A percentile compares a stretch with the other conserved stretches of the same genome.
phyloP scores from a whole-genome alignment of 2,113 vertebrate genomes.

The Rynchops niger region DNA sequence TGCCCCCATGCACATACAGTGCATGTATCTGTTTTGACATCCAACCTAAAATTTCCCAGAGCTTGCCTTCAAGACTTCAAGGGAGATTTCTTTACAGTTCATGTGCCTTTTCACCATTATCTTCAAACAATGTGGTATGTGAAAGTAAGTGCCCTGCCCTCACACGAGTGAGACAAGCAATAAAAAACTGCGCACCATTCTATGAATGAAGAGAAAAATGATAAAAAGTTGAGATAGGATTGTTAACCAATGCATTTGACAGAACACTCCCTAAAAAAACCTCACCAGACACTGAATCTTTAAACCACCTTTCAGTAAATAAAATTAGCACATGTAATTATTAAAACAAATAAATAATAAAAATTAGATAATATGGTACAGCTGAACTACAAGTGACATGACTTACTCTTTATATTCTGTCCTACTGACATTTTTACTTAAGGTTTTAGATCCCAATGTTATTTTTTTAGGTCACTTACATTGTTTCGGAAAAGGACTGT shows the following conservation, averaged over 20 bases:
- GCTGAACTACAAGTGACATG: background rate
- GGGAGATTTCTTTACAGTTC: slow-evolving; percentile 5
- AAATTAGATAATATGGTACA: background rate
- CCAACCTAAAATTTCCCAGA: slow-evolving; percentile 16
- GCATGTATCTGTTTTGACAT: slow-evolving; percentile 9
- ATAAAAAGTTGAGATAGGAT: background rate
- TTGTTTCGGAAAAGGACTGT: background rate
- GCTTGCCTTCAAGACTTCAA: background rate
- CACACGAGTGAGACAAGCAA: background rate
- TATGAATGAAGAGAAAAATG: background rate
- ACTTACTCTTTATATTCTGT: background rate
- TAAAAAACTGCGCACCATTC: background rate
- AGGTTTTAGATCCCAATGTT: background rate
- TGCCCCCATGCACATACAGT: background rate
- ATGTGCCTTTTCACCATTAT: background rate
- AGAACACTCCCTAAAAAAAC: background rate
- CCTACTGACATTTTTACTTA: background rate
- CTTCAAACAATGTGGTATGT: background rate
- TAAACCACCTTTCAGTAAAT: background rate
- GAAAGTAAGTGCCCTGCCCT: background rate
- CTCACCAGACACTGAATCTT: background rate
- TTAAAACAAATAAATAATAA: background rate
- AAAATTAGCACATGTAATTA: background rate
- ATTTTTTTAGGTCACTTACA: background rate
- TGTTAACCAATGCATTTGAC: background rate